Evolutionary conservation across 2,113 vertebrate species (phyloP), one percentile per base, ranked within the genome.

Genomic region (Aptenodytes patagonicus): DNA sequence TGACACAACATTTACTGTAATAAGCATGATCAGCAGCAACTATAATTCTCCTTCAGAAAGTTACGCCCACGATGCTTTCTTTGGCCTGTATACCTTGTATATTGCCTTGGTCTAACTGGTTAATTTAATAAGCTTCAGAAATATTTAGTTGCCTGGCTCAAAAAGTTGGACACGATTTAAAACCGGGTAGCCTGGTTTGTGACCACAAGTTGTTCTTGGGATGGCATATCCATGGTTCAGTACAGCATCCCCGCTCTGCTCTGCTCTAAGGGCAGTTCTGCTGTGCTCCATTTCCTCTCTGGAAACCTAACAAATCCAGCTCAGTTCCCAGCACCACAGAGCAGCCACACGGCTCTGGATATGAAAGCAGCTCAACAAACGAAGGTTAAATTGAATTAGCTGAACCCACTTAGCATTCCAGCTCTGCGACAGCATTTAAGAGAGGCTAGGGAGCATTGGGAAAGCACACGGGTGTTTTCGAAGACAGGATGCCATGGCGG

Each of bases 1-100:
- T 97, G 95, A 97, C 95, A 94, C 75, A 77, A 94, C 93, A 83
- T 78, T 95, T 96, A 95, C 89, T 73, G 93, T 95, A 97, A 96
- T 17, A 94, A 94, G 89, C 89, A 36, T 22, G 68, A 96, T 90
- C 93, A 94, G 95, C 91, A 89, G 88, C 72, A 92, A 86, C 83
- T 77, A 44, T 92, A 96, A 90, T 90, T 93, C 91, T 84, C 76
- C 76, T 87, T 92, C 93, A 91, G 78, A 94, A 94, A 70, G 81
- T 64, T 62, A 88, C 84, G 81, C 95, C 95, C 91, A 88, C 55
- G 5, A 25, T 97, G 96, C 95, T 97, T 97, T 94, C 89, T 96
- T 98, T 98, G 97, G 97, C 96, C 62, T 60, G 20, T 20, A 36
- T 24, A 54, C 69, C 31, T 51, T 42, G 55, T 60, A 10, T 52